Base-by-base conservation (phyloP, 2,113 vertebrate species). In the Vulpes ferrilata region DNA sequence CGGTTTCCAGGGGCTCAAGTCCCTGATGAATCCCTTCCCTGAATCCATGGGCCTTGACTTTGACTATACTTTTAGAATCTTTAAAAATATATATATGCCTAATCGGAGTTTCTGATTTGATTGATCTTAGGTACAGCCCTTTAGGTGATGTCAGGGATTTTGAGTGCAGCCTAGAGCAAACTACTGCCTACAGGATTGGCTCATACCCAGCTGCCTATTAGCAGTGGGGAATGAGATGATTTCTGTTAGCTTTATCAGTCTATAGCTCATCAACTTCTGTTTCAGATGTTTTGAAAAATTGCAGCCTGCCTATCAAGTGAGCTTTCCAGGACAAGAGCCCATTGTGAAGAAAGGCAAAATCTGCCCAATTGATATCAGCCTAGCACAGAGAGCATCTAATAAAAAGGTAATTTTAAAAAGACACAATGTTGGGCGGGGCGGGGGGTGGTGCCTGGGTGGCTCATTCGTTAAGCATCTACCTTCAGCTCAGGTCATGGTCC, bases 361-460 rank as follows among this genome's bases (percentile, higher is more conserved):
- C 1, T 99, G 99, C 53, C 99, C 99, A 60, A 99, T 99, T 4
- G 99, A 99, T 93, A 99, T 99, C 96, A 98, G 98, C 57, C 92
- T 99, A 95, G 99, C 99, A 57, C 99, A 99, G 97, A 99, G 99
- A 93, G 99, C 99, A 35, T 99, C 98, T 12, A 99, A 99, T 98
- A 99, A 99, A 98, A 99, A 99, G 99, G 99, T 99, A 98, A 98
- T 53, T 93, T 93, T 67, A 48, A 83, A 93, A 95, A 91, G 55
- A 81, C 15, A 84, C 57, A 64, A 2, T 43, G 9, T 81, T 78
- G 82, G 30, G 17, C 8, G 67, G 17, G 32, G 19, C 32, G 7
- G n/a, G 32, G 32, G 8, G 17, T 32, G 32, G 30, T 35, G 10
- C 67, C 32, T 69, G 32, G 32, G 67, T 69, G 67, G 17, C 17